Evolutionary conservation across 2,113 vertebrate genomes (phyloP).

Genomic region (Lonchura striata): DNA sequence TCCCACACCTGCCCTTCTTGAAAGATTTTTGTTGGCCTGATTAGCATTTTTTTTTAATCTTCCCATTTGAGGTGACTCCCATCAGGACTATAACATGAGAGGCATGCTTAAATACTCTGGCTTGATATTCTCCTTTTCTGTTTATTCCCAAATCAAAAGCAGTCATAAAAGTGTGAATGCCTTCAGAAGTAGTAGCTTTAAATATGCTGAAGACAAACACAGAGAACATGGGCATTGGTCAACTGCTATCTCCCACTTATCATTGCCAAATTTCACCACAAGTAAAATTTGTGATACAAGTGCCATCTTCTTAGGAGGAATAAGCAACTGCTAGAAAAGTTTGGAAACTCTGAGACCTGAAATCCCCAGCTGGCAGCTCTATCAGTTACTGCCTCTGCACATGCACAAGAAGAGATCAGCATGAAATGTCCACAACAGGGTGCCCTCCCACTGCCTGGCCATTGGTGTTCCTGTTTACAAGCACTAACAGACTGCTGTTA

Average conservation of each 20-base stretch:
- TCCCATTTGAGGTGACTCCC: neutral
- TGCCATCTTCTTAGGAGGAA: neutral
- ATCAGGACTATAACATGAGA: neutral
- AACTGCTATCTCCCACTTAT: neutral
- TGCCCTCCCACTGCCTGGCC: neutral
- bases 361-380: neutral
- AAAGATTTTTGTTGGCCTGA: conserved; percentile 39
- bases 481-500: neutral
- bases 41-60: conserved; percentile 9
- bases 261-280: neutral
- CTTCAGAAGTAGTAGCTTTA: neutral
- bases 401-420: neutral
- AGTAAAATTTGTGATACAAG: too few relatives aligned
- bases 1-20: conserved; percentile 11
- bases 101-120: neutral
- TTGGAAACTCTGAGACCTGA: neutral
- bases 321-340: neutral
- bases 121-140: neutral
- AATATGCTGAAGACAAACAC: neutral
- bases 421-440: neutral
- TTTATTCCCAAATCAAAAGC: neutral
- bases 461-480: fast-evolving
- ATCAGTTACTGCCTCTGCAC: neutral
- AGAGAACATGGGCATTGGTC: neutral
- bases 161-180: neutral